These are phyloP conservation scores for Pyrocephalus nanus DNA, from an alignment of 2,797 vertebrate species.

Conservation along the genomic window DNA sequence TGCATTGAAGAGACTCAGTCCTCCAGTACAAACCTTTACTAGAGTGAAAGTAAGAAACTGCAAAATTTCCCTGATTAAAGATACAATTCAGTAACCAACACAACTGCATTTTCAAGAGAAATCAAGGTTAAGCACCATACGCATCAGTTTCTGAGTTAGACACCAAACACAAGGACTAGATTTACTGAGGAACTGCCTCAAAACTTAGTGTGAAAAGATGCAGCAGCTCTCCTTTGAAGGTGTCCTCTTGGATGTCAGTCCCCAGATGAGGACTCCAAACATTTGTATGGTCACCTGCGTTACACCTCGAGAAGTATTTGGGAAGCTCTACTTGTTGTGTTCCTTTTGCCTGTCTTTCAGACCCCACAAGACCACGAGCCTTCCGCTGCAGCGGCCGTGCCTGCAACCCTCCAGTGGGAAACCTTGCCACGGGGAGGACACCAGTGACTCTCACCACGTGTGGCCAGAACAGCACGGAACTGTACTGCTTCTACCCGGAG, in stretches of 20 bases:
- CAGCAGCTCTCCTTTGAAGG: not conserved
- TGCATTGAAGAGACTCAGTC: not conserved
- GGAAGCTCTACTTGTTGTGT: not conserved
- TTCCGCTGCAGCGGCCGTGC: slow-evolving; percentile 82
- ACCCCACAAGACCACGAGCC: slow-evolving; percentile 51
- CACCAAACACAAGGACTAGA: not conserved
- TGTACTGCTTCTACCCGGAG: slow-evolving; percentile 71
- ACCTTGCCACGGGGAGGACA: slow-evolving; percentile 84
- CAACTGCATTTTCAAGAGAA: not conserved
- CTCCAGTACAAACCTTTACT: not conserved
- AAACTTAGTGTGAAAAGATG: not conserved
- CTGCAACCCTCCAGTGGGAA: slow-evolving; percentile 87
- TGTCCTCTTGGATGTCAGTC: not conserved
- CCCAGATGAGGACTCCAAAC: not conserved
- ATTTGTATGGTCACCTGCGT: not conserved
- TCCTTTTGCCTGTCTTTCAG: slow-evolving; percentile 26
- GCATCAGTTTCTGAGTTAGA: not conserved
- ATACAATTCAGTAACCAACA: not conserved
- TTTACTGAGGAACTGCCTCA: not conserved
- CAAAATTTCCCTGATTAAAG: not conserved
- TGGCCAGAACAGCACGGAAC: slow-evolving; percentile 73
- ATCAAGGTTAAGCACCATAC: not conserved
- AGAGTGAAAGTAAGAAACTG: not conserved
- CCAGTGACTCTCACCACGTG: slow-evolving; percentile 76
- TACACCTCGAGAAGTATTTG: not conserved